Evolutionary conservation across 2,888 invertebrate species (phyloP), one percentile per base, ranked within the genome.

Genomic region (Piscicola geometra): DNA sequence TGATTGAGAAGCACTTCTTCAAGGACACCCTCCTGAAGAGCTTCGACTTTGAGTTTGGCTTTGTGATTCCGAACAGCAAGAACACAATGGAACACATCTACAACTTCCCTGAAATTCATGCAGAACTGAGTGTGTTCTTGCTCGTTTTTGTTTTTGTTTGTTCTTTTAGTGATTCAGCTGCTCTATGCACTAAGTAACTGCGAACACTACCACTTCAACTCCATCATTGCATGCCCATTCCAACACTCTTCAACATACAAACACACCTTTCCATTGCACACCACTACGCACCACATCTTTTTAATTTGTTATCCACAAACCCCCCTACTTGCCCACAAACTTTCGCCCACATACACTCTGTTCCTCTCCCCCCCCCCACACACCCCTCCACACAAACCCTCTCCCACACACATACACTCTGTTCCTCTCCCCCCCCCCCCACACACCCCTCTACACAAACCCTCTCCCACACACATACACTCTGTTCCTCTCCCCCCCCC

Each of bases 71-170:
- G 67, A 93, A 93, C 86, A 97, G 95, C 78, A 91, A 92, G 83
- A 99, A 99, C 86, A 94, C 96, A 18, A 97, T 97, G 86, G 98
- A 99, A 87, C 98, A 98, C 86, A 98, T 99, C 86, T 99, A 99
- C 83, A 96, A 98, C 87, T 97, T 99, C 88, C 98, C 98, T 18
- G 89, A 91, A 77, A 88, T 98, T 82, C 90, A 92, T 78, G 89
- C 91, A 73, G 92, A 93, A 82, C 88, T 94, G 83, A 91, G 96
- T 96, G 60, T 47, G 21, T 9, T 47, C 21, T 47, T 47, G 21
- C 12, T 47, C 21, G 9, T 9, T 47, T 66, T 66, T n/a, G 21
- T 15, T 15, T 47, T 47, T 21, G 21, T 47, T 47, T 47, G 21
- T 15, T 15, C 50, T 47, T 21, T 15, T 47, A 47, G 21, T 47